phyloP scores from a whole-genome alignment of 2,797 vertebrate genomes.

The Myotis findleyi region DNA sequence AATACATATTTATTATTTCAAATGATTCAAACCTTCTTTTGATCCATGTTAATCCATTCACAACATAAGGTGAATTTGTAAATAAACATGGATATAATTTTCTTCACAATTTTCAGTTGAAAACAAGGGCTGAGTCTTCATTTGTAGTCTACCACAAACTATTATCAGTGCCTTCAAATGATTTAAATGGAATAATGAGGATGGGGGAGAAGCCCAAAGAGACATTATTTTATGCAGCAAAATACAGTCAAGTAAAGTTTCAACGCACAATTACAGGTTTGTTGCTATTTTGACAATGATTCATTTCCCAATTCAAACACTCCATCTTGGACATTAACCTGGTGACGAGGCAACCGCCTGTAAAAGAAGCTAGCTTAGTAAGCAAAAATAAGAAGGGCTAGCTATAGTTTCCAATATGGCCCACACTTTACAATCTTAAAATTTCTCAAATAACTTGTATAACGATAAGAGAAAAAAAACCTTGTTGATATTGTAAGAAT shows the following conservation, averaged over 20 bases:
- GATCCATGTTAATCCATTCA: not conserved
- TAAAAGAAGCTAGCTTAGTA: slow-evolving; percentile 39
- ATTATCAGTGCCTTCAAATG: slow-evolving; percentile 47
- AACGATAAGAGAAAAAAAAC: slow-evolving; percentile 85
- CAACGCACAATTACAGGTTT: slow-evolving; percentile 11
- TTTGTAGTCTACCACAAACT: slow-evolving; percentile 1
- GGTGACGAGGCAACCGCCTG: slow-evolving; percentile 34
- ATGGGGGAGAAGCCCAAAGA: not conserved
- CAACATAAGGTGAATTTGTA: slow-evolving; percentile 25
- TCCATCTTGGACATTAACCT: slow-evolving; percentile 41
- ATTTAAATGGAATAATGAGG: slow-evolving; percentile 26
- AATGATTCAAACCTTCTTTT: slow-evolving; percentile 41
- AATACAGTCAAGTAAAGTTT: slow-evolving; percentile 70
- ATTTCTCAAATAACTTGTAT: slow-evolving; percentile 75
- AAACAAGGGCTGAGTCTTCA: slow-evolving; percentile 42
- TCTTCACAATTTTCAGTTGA: slow-evolving; percentile 49
- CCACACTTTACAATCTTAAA: slow-evolving; percentile 47
- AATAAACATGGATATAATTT: slow-evolving; percentile 42
- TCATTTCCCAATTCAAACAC: slow-evolving; percentile 26
- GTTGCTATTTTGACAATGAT: slow-evolving; percentile 29
- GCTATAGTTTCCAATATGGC: slow-evolving; percentile 48
- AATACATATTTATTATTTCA: slow-evolving; percentile 40
- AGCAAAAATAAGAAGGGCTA: slow-evolving; percentile 55
- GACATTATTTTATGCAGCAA: slow-evolving; percentile 65
- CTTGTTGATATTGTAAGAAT: slow-evolving; percentile 90